phyloP scores from a whole-genome alignment of 2,113 vertebrate genomes.

The Ancistrus triradiatus region DNA sequence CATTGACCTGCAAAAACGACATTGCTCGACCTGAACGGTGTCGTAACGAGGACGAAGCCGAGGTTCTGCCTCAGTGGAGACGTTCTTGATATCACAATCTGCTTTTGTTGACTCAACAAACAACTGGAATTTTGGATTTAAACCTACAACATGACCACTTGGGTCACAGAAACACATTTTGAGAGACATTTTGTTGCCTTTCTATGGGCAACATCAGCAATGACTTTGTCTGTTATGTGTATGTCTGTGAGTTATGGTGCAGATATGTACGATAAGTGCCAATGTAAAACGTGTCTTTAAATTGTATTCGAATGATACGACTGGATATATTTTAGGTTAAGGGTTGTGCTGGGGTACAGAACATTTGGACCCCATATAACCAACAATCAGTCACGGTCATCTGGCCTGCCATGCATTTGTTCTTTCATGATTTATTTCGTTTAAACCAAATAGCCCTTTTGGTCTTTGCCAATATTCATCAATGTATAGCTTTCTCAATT shows the following conservation, averaged over 20 bases:
- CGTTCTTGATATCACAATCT: slow-evolving; percentile 10
- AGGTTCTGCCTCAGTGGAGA: slow-evolving; percentile 38
- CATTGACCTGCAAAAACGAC: slow-evolving; percentile 34
- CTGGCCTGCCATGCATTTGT: slow-evolving; percentile 10
- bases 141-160: slow-evolving; percentile 7
- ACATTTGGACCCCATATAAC: slow-evolving; percentile 16
- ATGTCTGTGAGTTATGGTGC: slow-evolving; percentile 37
- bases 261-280: slow-evolving; percentile 15
- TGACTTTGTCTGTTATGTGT: slow-evolving; percentile 34
- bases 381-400: slow-evolving; percentile 10
- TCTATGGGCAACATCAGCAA: too few relatives aligned
- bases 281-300: slow-evolving; percentile 14
- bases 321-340: slow-evolving; percentile 5
- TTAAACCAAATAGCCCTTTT: slow-evolving; percentile 19
- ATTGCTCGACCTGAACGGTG: slow-evolving; percentile 5
- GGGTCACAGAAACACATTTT: neutral
- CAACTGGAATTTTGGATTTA: neutral
- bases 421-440: slow-evolving; percentile 26
- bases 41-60: slow-evolving; percentile 36
- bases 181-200: neutral
- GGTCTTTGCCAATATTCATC: slow-evolving; percentile 20
- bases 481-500: slow-evolving; percentile 33
- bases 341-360: slow-evolving; percentile 20
- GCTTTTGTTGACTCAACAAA: slow-evolving; percentile 20
- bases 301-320: slow-evolving; percentile 2